phyloP scores from a whole-genome alignment of 2,113 vertebrate genomes.

The Pseudopipra pipra region DNA sequence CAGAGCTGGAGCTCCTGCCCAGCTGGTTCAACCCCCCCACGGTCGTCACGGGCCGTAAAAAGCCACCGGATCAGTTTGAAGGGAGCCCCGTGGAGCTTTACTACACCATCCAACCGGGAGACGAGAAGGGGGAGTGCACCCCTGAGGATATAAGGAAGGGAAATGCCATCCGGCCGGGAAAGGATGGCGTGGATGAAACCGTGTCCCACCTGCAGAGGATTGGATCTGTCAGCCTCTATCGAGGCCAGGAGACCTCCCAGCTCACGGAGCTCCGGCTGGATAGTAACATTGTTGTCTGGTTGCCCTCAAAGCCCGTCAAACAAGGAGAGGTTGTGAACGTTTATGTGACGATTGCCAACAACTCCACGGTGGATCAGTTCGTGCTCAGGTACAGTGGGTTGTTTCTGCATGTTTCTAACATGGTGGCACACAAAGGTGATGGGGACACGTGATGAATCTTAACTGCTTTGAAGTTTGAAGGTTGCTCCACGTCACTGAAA shows the following conservation, averaged over 20 bases:
- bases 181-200: conserved; percentile 77
- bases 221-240: conserved; percentile 81
- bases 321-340: conserved; percentile 87
- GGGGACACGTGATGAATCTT: neutral
- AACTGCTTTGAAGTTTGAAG: neutral
- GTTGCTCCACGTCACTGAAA: neutral
- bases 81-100: conserved; percentile 91
- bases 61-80: conserved; percentile 64
- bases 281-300: conserved; percentile 81
- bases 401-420: neutral
- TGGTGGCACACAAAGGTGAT: neutral
- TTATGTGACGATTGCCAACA: conserved; percentile 79
- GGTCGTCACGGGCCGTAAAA: conserved; percentile 79
- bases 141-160: conserved; percentile 81
- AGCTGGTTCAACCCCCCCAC: conserved; percentile 85
- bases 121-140: conserved; percentile 77
- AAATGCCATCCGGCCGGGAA: conserved; percentile 82
- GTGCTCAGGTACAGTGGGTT: conserved; percentile 82
- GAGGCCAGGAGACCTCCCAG: conserved; percentile 73
- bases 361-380: conserved; percentile 88
- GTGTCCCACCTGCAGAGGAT: conserved; percentile 82
- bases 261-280: conserved; percentile 85
- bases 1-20: conserved; percentile 84
- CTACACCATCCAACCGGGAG: conserved; percentile 80
- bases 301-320: conserved; percentile 84